phyloP scores from a whole-genome alignment of 2,888 invertebrate species.

The Ceraclea dissimilis region DNA sequence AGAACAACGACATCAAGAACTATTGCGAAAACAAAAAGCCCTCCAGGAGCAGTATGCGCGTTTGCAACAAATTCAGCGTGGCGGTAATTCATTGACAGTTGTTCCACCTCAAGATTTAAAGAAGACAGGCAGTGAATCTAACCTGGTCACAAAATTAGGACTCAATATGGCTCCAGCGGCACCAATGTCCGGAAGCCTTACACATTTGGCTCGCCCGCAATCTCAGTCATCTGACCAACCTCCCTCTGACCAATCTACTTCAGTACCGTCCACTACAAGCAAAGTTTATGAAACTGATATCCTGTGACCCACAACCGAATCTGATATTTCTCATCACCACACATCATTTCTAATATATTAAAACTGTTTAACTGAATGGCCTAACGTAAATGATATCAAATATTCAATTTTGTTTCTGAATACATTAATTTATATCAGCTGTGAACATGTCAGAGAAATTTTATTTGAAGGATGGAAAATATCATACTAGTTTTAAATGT shows the following conservation, averaged over 20 bases:
- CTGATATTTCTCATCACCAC: not conserved
- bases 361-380: not conserved
- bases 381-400: no score
- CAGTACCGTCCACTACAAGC: slow-evolving; percentile 53
- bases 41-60: slow-evolving; percentile 88
- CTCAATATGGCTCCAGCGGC: slow-evolving; percentile 46
- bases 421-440: not conserved
- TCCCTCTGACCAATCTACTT: slow-evolving; percentile 27
- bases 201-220: slow-evolving; percentile 46
- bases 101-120: slow-evolving; percentile 63
- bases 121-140: slow-evolving; percentile 84
- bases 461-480: no score
- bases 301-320: slow-evolving; percentile 58
- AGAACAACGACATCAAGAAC: slow-evolving; percentile 82
- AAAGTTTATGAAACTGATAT: slow-evolving; percentile 92
- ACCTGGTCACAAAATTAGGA: slow-evolving; percentile 76
- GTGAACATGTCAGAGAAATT: not conserved
- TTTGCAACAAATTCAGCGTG: slow-evolving; percentile 78
- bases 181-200: slow-evolving; percentile 53
- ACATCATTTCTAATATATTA: not conserved
- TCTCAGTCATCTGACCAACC: slow-evolving; percentile 26
- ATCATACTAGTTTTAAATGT: no score
- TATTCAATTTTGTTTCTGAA: not conserved
- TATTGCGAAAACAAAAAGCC: slow-evolving; percentile 79
- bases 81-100: slow-evolving; percentile 56